Conservation (phyloP, 23 tunicate species). For the Clavelina lepadiformis region DNA sequence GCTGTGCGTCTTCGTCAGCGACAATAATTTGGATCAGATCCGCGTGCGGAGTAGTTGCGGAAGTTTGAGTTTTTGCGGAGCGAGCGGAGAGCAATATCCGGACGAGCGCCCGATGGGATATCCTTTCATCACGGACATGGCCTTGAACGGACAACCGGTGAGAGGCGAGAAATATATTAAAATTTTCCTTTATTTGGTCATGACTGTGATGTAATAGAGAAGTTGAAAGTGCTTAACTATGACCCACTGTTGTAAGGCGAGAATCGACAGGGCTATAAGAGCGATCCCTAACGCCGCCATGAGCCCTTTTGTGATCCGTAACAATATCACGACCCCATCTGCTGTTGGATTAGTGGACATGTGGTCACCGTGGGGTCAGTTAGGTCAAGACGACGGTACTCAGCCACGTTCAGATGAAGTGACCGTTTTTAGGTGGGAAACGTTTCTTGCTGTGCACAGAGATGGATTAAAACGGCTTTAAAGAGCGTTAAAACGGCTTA, state of each 20-base stretch:
- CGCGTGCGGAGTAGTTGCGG: constrained; percentile 59
- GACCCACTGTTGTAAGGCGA: constrained; percentile 17
- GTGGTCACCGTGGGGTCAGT: constrained; percentile 57
- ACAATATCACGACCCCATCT: constrained; percentile 18
- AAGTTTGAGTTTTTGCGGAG: constrained; percentile 88
- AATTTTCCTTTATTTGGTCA: not conserved
- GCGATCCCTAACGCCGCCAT: constrained; percentile 34
- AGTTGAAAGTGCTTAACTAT: too few relatives aligned
- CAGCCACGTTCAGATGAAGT: too few relatives aligned
- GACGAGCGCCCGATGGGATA: constrained; percentile 79
- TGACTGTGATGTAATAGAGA: too few relatives aligned
- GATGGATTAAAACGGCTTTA: too few relatives aligned
- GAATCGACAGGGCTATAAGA: constrained; percentile 30
- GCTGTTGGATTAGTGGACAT: constrained; percentile 11
- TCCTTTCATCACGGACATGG: constrained; percentile 58
- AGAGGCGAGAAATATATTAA: not conserved
- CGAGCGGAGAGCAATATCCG: constrained; percentile 57
- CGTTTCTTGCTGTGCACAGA: too few relatives aligned
- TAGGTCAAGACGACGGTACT: constrained; percentile 47
- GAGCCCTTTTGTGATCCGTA: constrained; percentile 37
- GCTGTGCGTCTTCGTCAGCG: constrained; percentile 76
- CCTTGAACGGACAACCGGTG: constrained; percentile 26
- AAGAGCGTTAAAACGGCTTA: too few relatives aligned
- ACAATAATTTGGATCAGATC: constrained; percentile 56
- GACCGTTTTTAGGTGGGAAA: too few relatives aligned